Percentiles rank a stretch among this genome's conserved stretches.
Evolutionary conservation across 2,797 vertebrate genomes (phyloP).

Genomic region (Botia almorhae): DNA sequence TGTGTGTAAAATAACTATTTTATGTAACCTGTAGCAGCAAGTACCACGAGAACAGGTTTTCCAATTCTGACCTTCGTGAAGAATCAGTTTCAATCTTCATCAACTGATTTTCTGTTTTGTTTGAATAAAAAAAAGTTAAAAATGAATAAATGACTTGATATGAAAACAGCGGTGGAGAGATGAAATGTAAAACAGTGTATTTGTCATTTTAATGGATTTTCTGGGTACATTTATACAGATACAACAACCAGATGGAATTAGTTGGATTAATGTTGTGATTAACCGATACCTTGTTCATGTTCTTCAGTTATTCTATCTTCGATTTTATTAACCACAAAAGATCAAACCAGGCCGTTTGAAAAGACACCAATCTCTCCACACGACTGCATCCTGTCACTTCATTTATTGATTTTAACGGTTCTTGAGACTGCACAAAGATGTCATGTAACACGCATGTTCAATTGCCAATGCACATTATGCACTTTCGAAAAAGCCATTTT

Average conservation of each 20-base stretch:
- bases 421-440: conserved; percentile 80
- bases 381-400: conserved; percentile 77
- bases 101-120: conserved; percentile 74
- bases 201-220: background rate
- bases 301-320: background rate
- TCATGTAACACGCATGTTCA: conserved; percentile 90
- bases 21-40: conserved; percentile 65
- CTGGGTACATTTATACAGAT: background rate
- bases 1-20: conserved; percentile 64
- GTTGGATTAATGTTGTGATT: conserved; percentile 4
- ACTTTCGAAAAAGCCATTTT: conserved; percentile 92
- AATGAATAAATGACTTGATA: conserved; percentile 78
- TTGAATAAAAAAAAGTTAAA: conserved; percentile 73
- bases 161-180: conserved; percentile 77
- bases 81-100: conserved; percentile 69
- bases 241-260: background rate
- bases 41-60: conserved; percentile 61
- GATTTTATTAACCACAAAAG: background rate
- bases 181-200: conserved; percentile 27
- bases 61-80: conserved; percentile 66
- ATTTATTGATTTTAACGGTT: conserved; percentile 81
- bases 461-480: conserved; percentile 85
- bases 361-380: conserved; percentile 68
- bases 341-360: conserved; percentile 25
- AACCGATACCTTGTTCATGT: background rate